Base-by-base conservation (phyloP, 35 echinoderm and acorn worm genomes). In the Chiridota heheva region DNA sequence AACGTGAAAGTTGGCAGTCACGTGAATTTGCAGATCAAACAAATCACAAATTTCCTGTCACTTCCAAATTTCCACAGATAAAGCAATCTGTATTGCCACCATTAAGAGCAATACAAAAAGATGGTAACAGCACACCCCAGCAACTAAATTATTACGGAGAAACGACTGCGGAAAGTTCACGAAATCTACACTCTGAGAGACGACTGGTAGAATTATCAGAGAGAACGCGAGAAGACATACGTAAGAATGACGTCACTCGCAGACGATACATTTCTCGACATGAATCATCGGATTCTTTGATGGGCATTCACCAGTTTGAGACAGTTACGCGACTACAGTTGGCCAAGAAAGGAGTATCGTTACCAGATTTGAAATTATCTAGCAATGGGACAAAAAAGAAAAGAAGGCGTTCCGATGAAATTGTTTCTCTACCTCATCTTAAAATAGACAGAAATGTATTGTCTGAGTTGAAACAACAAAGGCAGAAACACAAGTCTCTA, bases 391-490 rank as follows among this genome's bases (percentile, higher is more conserved):
- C 7, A 36, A 42, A 36, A n/a, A 13, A 25, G 2, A 28, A 10
- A 34, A 13, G 39, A 43, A 42, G 78, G 62, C 5, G 44, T 16
- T 35, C 39, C 15, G 40, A 67, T 22, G 69, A 20, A 2, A 32
- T 42, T 25, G 57, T 88, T 15, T 75, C 57, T 20, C 70, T 93
- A 41, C 90, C 90, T 37, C 67, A 77, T 22, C 39, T 93, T 13
- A 86, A 83, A 22, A 44, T 93, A 27, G 84, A 93, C 28, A 26
- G 48, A 13, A 45, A 63, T 18, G 31, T 93, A 17, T 26, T 93
- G 20, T 58, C 78, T 67, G 84, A 93, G 69, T 64, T 93, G 38
- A 93, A 93, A 60, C 59, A 77, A 38, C 81, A 83, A 33, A 62
- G 88, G 34, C 26, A 60, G 18, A 91, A 86, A 46, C 90, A 93